These are phyloP conservation scores for Acropora yongei DNA, from an alignment of 64 coral and sea anemone species.

Conservation along the genomic window DNA sequence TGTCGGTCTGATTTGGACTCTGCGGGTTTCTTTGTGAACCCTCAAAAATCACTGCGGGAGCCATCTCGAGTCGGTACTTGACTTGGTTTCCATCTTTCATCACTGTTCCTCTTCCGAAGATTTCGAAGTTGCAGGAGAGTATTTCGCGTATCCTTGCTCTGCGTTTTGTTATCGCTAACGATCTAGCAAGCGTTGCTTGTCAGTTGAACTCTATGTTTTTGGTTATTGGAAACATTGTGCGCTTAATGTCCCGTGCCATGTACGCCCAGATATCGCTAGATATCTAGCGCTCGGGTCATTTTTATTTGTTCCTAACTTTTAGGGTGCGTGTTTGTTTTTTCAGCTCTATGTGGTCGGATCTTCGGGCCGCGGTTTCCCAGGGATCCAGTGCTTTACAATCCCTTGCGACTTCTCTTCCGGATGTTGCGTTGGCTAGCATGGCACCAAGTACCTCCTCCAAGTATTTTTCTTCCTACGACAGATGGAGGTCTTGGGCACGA, in stretches of 20 bases:
- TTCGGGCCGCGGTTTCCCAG: too few species aligned
- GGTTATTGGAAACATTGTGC: too few species aligned
- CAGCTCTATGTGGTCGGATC: too few species aligned
- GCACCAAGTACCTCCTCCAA: too few species aligned
- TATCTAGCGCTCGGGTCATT: too few species aligned
- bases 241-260: not conserved
- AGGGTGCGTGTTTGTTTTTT: too few species aligned
- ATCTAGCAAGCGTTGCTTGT: constrained; percentile 40
- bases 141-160: constrained; percentile 27
- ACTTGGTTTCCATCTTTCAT: constrained; percentile 41
- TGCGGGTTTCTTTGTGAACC: constrained; percentile 59
- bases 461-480: too few species aligned
- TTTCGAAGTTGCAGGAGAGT: constrained; percentile 2
- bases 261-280: not conserved
- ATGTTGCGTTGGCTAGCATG: too few species aligned
- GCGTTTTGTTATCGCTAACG: not conserved
- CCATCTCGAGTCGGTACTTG: constrained; percentile 47
- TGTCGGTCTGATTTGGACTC: constrained; percentile 34
- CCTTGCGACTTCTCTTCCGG: too few species aligned
- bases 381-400: too few species aligned
- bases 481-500: too few species aligned
- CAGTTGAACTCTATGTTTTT: not conserved
- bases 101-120: not conserved
- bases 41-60: constrained; percentile 50
- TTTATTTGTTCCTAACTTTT: too few species aligned